Evolutionary conservation across 2,797 vertebrate genomes (phyloP).

Genomic region (Anomalospiza imberbis): DNA sequence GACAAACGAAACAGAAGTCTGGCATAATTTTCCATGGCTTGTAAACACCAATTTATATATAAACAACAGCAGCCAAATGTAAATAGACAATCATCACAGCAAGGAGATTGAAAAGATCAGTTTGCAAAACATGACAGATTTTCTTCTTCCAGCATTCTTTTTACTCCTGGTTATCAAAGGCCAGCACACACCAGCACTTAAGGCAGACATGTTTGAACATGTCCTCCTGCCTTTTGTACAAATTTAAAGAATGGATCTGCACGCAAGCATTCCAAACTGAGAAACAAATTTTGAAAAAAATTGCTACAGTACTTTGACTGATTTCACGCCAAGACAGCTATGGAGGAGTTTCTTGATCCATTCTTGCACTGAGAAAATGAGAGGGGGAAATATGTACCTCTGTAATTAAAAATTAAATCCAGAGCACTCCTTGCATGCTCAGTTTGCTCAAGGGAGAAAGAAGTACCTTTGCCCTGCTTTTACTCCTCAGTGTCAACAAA

Average conservation of each 20-base stretch:
- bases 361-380: constrained; percentile 57
- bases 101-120: constrained; percentile 38
- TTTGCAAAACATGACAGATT: constrained; percentile 46
- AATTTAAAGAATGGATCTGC: constrained; percentile 73
- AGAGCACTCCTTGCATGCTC: constrained; percentile 1
- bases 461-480: constrained; percentile 39
- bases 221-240: constrained; percentile 79
- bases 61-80: constrained; percentile 57
- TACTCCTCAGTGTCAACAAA: constrained; percentile 41
- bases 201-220: constrained; percentile 79
- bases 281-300: constrained; percentile 80
- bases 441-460: neutral
- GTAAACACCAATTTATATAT: constrained; percentile 57
- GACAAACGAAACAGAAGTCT: constrained; percentile 60
- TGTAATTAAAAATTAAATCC: constrained; percentile 69
- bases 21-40: constrained; percentile 44
- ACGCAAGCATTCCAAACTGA: constrained; percentile 76
- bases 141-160: constrained; percentile 50
- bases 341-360: constrained; percentile 57
- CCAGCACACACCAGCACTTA: constrained; percentile 64
- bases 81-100: constrained; percentile 50
- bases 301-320: constrained; percentile 78
- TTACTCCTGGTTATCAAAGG: constrained; percentile 49
- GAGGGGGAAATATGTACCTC: constrained; percentile 41
- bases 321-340: constrained; percentile 75